Percentiles rank a stretch among this genome's conserved stretches.
Conservation (phyloP, 2,113 vertebrate species). For the Galeopterus variegatus region DNA sequence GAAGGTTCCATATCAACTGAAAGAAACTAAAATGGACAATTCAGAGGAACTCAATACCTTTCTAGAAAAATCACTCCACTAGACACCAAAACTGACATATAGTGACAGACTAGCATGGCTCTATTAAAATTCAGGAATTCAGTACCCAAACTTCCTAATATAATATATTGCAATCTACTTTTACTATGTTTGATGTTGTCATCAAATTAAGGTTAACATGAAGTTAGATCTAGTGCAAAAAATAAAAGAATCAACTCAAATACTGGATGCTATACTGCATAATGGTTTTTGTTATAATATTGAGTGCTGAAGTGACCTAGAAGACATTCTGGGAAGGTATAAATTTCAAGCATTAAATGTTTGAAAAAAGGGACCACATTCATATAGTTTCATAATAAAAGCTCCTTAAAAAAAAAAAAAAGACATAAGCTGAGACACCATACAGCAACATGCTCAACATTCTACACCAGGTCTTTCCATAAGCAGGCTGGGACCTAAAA, state of each 20-base stretch:
- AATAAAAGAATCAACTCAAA: background rate
- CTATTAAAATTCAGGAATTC: slow-evolving; percentile 34
- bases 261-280: background rate
- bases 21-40: slow-evolving; percentile 40
- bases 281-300: background rate
- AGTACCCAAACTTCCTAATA: background rate
- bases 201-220: background rate
- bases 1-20: background rate
- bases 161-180: background rate
- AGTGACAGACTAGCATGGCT: background rate
- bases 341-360: background rate
- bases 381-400: slow-evolving; percentile 45
- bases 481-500: background rate
- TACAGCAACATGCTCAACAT: background rate
- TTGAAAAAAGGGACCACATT: slow-evolving; percentile 33
- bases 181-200: background rate
- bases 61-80: background rate
- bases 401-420: background rate
- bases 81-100: background rate
- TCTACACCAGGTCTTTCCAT: background rate
- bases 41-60: background rate
- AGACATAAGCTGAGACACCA: background rate
- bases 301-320: background rate
- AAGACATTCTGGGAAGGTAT: background rate
- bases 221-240: background rate